A percentile compares a stretch with the other conserved stretches of the same genome.
These are phyloP conservation scores for Sebastes fasciatus DNA, from an alignment of 2,113 vertebrate species.

Conservation along the genomic window DNA sequence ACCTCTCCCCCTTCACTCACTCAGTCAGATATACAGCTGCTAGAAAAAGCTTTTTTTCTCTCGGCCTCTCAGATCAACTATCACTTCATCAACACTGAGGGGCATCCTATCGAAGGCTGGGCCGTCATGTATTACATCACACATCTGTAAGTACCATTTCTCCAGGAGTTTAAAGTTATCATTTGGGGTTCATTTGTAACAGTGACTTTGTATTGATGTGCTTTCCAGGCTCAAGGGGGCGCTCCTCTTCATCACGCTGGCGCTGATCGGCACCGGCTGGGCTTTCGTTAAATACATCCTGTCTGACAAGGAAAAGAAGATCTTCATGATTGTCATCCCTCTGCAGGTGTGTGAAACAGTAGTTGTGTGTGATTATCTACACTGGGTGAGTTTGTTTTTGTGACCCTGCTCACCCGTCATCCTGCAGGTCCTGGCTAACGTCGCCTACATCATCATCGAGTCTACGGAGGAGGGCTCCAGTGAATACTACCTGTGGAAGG, in stretches of 20 bases:
- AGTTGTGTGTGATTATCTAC: not conserved
- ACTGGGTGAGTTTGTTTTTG: not conserved
- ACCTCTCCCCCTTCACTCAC: no score
- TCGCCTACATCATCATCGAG: conserved; percentile 89
- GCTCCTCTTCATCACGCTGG: conserved; percentile 90
- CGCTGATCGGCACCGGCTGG: conserved; percentile 89
- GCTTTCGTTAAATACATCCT: conserved; percentile 90
- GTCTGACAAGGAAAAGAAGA: conserved; percentile 92
- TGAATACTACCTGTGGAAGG: conserved; percentile 88
- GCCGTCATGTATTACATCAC: conserved; percentile 92
- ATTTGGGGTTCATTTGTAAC: not conserved
- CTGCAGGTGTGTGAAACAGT: conserved; percentile 83
- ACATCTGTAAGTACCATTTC: conserved; percentile 84
- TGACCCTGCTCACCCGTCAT: not conserved
- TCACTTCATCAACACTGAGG: conserved; percentile 90
- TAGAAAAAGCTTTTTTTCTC: not conserved
- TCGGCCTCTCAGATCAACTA: conserved; percentile 86
- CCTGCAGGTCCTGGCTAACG: conserved; percentile 88
- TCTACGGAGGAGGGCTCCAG: conserved; percentile 88
- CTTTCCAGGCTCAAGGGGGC: conserved; percentile 87
- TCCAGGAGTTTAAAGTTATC: not conserved
- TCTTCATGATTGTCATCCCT: conserved; percentile 91
- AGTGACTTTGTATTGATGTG: not conserved
- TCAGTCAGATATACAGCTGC: no score
- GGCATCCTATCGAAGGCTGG: conserved; percentile 87